Base-by-base conservation (phyloP, 2,113 vertebrate species). In the Alectura lathami region DNA sequence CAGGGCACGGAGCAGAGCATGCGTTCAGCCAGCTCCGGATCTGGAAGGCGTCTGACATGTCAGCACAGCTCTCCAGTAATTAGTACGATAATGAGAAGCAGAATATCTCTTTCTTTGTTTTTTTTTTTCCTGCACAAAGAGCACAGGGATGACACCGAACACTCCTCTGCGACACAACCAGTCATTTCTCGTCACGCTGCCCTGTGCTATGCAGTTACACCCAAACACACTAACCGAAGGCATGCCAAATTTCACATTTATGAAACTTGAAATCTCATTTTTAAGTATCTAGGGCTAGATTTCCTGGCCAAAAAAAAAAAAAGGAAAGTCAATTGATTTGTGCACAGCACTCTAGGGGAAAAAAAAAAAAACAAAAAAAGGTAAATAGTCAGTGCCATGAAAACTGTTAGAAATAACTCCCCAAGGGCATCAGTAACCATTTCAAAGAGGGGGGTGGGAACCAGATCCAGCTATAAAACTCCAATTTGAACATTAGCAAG, bases 51-150 rank as follows among this genome's bases (percentile, higher is more conserved):
- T 24, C 43, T 59, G 83, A 94, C 95, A 92, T 94, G 96, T 93
- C 95, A 96, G 95, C 86, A 90, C 96, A 95, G 80, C 91, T 94
- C 94, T 83, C 92, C 73, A 2, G 88, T 95, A 94, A 95, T 96
- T 96, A 93, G 60, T 76, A 51, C 80, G 9, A 54, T 94, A 96
- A 96, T 59, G 64, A 94, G 92, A 86, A 92, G 86, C 79, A 94
- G 88, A 95, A 29, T n/a, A n/a, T n/a, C n/a, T n/a, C n/a, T n/a
- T n/a, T 83, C 73, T 56, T 69, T 69, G n/a, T 88, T 36, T 34
- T 68, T 47, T 64, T 87, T 88, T 83, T 74, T 62, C 83, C n/a
- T n/a, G n/a, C 68, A 50, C 82, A 22, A 60, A 77, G 69, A 63
- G 87, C 83, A 60, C 60, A 84, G 74, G 68, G 45, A 93, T 75